phyloP scores from a whole-genome alignment of 2,797 vertebrate genomes.

The Tapera naevia region DNA sequence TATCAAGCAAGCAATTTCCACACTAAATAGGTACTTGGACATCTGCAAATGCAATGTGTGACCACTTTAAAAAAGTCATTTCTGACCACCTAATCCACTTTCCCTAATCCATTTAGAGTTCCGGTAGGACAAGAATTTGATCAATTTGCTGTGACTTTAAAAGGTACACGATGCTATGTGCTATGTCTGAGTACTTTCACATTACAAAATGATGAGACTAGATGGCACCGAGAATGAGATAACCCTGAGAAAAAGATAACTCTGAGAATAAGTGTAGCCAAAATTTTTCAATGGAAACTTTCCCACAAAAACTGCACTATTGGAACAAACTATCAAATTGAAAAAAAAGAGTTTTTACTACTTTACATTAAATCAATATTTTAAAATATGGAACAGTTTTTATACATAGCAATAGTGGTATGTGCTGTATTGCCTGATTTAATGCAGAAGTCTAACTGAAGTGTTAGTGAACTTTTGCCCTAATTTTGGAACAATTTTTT shows the following conservation, averaged over 20 bases:
- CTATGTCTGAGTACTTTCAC: not conserved
- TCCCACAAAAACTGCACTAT: not conserved
- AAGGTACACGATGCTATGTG: not conserved
- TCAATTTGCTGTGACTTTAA: not conserved
- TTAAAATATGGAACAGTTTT: not conserved
- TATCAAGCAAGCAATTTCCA: not conserved
- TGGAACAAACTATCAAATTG: not conserved
- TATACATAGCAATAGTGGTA: not conserved
- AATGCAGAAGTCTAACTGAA: not conserved
- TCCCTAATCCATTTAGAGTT: conserved; percentile 4
- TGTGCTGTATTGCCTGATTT: not conserved
- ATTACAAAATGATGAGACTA: not conserved
- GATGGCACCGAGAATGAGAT: not conserved
- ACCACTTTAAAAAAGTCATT: not conserved
- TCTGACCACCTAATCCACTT: conserved; percentile 37
- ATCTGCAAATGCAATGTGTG: not conserved
- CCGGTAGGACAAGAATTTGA: not conserved
- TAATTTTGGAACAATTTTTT: too few relatives aligned
- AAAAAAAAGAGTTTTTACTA: not conserved
- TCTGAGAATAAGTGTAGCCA: not conserved
- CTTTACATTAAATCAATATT: not conserved
- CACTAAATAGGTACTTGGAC: not conserved
- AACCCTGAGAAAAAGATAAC: not conserved
- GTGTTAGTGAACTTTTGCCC: not conserved
- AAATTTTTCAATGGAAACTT: not conserved